phyloP scores from a whole-genome alignment of 2,888 invertebrate genomes.

The Mesoligia furuncula region DNA sequence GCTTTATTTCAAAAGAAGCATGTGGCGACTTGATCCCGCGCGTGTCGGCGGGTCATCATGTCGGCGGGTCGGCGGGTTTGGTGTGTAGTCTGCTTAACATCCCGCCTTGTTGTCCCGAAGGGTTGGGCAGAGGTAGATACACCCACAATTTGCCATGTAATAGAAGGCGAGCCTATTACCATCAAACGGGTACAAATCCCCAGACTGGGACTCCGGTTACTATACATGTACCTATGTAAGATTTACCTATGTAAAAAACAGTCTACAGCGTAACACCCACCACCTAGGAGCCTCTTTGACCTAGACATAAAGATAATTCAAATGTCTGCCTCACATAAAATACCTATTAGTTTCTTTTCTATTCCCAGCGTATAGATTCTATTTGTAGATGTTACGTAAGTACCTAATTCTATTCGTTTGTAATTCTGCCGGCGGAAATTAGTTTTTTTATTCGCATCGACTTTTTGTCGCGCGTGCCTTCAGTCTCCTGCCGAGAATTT shows the following conservation, averaged over 20 bases:
- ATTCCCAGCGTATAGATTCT: slow-evolving; percentile 14
- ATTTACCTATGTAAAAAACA: not conserved
- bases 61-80: too few species aligned
- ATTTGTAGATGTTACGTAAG: slow-evolving; percentile 27
- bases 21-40: too few species aligned
- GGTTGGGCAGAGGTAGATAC: not conserved
- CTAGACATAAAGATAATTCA: not conserved
- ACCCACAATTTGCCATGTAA: not conserved
- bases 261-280: not conserved
- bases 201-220: not conserved
- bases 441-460: slow-evolving; percentile 66
- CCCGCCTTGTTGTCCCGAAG: too few species aligned
- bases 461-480: slow-evolving; percentile 65
- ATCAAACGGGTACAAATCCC: not conserved
- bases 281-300: not conserved
- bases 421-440: slow-evolving; percentile 64
- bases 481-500: slow-evolving; percentile 65
- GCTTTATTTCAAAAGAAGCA: too few species aligned
- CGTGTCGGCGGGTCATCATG: too few species aligned
- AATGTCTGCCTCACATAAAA: not conserved
- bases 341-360: not conserved
- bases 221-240: not conserved
- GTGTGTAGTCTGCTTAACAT: too few species aligned
- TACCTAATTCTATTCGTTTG: slow-evolving; percentile 40
- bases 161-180: too few species aligned